Base-by-base conservation (phyloP, 2,113 vertebrate species). In the Serinus canaria region DNA sequence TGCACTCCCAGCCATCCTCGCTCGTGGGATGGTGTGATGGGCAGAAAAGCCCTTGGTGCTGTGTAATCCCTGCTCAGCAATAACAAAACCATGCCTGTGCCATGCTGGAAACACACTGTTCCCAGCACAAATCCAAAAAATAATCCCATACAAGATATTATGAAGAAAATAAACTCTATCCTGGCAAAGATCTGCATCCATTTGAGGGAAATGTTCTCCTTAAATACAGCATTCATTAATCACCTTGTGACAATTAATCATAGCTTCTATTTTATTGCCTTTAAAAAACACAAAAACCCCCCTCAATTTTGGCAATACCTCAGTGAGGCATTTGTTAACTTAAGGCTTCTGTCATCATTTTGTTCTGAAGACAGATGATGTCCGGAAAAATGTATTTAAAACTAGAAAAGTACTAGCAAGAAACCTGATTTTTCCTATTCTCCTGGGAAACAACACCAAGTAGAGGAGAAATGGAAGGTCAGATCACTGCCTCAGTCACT, bases 1-100 rank as follows among this genome's bases (percentile, higher is more conserved):
- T 22, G 33, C 13, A 46, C 1, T 7, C 2, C 3, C 23, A 52
- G 10, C 13, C 33, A n/a, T 52, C 13, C 33, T 31, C 0, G 0
- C 21, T 76, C 12, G 8, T 47, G 22, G 20, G 14, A 3, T 47
- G 14, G 8, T 24, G 21, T 41, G 47, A 41, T 10, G 12, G 47
- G 9, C 24, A 55, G 44, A 53, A 76, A 62, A 47, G 46, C 13
- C 7, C 25, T 47, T 0, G 0, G 16, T n/a, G 16, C 9, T 46
- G 20, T n/a, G 13, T 4, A 30, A 30, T 28, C 20, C 7, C 20
- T 47, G 20, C n/a, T 68, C n/a, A 27, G 8, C 25, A 39, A 24
- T 7, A 47, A 47, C 10, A 5, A 35, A 41, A 62, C 55, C 24
- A 31, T 0, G 0, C 6, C 12, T 75, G 9, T 25, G 19, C 21